Conservation (phyloP, 2,888 invertebrate genomes). For the Athrips mouffetella region DNA sequence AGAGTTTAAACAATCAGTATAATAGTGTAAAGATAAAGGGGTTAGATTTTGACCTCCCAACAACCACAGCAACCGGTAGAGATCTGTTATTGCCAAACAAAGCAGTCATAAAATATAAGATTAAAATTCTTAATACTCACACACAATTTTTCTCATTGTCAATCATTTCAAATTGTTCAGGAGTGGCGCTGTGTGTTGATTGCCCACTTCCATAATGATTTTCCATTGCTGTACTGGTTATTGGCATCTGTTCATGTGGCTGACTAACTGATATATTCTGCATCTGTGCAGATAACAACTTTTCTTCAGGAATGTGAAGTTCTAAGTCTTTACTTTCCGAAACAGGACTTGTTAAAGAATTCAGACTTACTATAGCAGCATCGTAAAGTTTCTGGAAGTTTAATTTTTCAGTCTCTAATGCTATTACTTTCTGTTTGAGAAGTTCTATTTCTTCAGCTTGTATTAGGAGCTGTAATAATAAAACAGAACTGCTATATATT, state of each 20-base stretch:
- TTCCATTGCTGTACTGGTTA: conserved; percentile 65
- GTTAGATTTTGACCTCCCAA: no score
- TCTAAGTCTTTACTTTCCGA: conserved; percentile 58
- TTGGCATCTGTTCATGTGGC: conserved; percentile 30
- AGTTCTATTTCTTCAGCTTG: conserved; percentile 77
- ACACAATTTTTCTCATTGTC: conserved; percentile 71
- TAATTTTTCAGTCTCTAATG: conserved; percentile 77
- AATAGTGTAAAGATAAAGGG: no score
- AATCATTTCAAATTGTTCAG: conserved; percentile 81
- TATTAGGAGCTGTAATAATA: conserved; percentile 59
- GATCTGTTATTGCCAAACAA: neutral
- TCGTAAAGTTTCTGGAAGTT: conserved; percentile 77
- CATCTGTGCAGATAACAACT: conserved; percentile 36
- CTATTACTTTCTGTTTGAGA: conserved; percentile 73
- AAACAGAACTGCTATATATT: neutral
- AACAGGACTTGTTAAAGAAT: conserved; percentile 65
- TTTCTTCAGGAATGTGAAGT: conserved; percentile 55
- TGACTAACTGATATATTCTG: conserved; percentile 9
- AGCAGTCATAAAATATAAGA: neutral
- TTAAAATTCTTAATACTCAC: conserved; percentile 47
- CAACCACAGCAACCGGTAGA: no score
- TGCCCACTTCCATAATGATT: conserved; percentile 72
- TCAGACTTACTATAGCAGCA: conserved; percentile 69
- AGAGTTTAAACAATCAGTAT: no score
- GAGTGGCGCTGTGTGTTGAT: conserved; percentile 77